Conservation (phyloP, 2,113 vertebrate genomes). For the Neogobius melanostomus region DNA sequence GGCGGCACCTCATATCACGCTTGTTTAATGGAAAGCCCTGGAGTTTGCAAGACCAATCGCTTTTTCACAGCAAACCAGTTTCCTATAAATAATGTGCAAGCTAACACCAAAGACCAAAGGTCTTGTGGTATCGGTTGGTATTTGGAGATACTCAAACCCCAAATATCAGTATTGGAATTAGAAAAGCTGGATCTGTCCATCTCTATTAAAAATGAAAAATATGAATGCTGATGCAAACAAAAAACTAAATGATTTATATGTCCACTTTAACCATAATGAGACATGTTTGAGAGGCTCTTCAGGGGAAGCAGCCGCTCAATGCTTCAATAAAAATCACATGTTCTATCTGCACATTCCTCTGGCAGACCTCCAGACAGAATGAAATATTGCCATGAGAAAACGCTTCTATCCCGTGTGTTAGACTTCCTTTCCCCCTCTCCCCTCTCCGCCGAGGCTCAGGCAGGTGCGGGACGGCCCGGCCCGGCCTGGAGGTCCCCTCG, state of each 20-base stretch:
- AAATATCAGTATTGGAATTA: too few species aligned
- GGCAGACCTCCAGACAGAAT: conserved; percentile 44
- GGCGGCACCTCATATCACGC: too few species aligned
- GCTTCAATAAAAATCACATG: background rate
- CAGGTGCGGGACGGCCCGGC: conserved; percentile 57
- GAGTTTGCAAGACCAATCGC: too few species aligned
- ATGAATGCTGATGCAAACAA: too few species aligned
- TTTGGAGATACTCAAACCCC: too few species aligned
- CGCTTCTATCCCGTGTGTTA: conserved; percentile 24
- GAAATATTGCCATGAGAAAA: conserved; percentile 65
- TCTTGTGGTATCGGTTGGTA: too few species aligned
- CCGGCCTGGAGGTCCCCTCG: conserved; percentile 41
- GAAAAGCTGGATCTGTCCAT: conserved; percentile 44
- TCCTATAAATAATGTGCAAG: too few species aligned
- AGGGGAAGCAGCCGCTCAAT: background rate
- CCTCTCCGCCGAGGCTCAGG: conserved; percentile 12
- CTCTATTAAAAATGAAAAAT: conserved; percentile 30
- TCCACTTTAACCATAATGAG: conserved; percentile 18
- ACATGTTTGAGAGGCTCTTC: too few species aligned
- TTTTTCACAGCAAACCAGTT: too few species aligned
- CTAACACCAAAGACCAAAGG: too few species aligned
- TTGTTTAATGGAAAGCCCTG: too few species aligned
- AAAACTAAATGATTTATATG: conserved; percentile 9
- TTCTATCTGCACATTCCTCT: background rate
- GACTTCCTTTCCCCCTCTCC: conserved; percentile 9